A percentile compares a stretch with the other conserved stretches of the same genome.
Evolutionary conservation across 1,140 invertebrate genomes (phyloP).

Genomic region (Drosophila miranda): DNA sequence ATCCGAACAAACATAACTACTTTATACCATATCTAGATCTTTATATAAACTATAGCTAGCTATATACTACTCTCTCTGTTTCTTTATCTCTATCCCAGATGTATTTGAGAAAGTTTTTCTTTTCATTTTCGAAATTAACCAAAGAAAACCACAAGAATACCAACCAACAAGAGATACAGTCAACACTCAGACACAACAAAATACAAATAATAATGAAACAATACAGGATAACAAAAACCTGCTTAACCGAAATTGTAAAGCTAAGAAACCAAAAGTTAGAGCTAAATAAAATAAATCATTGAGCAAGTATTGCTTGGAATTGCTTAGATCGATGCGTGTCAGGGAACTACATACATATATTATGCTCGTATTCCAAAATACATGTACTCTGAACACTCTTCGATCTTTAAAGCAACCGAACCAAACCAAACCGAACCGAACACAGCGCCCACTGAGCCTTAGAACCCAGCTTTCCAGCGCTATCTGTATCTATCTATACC

Average conservation of each 20-base stretch:
- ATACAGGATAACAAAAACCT: constrained; percentile 7
- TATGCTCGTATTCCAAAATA: no score
- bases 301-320: constrained; percentile 4
- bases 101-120: constrained; percentile 34
- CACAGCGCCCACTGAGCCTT: constrained; percentile 12
- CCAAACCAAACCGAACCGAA: constrained; percentile 1
- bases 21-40: constrained; percentile 29
- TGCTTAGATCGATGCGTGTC: constrained; percentile 10
- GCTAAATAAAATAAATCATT: constrained; percentile 9
- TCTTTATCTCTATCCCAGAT: constrained; percentile 12
- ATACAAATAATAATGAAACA: constrained; percentile 17
- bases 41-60: constrained; percentile 39
- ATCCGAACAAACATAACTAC: constrained; percentile 27
- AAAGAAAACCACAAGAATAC: constrained; percentile 6
- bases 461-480: constrained; percentile 45
- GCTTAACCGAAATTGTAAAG: constrained; percentile 36
- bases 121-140: constrained; percentile 42
- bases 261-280: constrained; percentile 19
- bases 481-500: constrained; percentile 39
- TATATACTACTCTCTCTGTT: constrained; percentile 24
- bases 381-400: no score
- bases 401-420: not conserved
- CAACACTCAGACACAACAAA: constrained; percentile 18
- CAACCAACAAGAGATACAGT: constrained; percentile 1
- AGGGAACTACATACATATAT: no score